Base-by-base conservation (phyloP, 2,888 invertebrate genomes). In the Drosophila paranaensis region DNA sequence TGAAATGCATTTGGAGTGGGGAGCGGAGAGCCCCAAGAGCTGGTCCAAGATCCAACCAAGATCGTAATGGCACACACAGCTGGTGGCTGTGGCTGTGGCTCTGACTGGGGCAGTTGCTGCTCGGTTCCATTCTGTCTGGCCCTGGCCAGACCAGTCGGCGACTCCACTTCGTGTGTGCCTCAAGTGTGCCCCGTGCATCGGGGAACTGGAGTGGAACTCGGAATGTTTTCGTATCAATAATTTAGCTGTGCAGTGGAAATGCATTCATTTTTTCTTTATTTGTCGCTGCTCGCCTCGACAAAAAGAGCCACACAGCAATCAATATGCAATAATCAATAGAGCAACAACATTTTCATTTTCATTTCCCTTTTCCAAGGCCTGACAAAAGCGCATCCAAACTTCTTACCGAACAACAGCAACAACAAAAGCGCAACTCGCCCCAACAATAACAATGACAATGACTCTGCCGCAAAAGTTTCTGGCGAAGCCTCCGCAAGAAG, bases 241-340 rank as follows among this genome's bases (percentile, higher is more conserved):
- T 71, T 71, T 67, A 74, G 74, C 79, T 42, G 75, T 66, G 78
- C 60, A 35, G 72, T 63, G 72, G 71, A 71, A 71, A 71, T 71
- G 74, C 63, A 68, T 80, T 64, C 71, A 71, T 80, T 65, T 62
- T 63, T 54, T 61, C 67, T 66, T 78, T 70, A 79, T 82, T 89
- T 85, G 89, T 85, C 77, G 77, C 79, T 84, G 84, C 86, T 62
- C 62, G 85, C 84, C 85, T 71, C 77, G 71, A 88, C 79, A 85
- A 88, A 88, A 89, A 81, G 88, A 81, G 87, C 79, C 61, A 70
- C 81, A 74, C 77, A 77, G 82, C 84, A 89, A 85, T 85, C 84
- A 85, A 85, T 85, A 89, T 85, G 86, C 89, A 89, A 85, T 85
- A 85, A 85, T 85, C 84, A 84, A 84, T 84, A 89, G 89, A 84